Evolutionary conservation across 2,797 vertebrate genomes (phyloP).

Genomic region (Parauchenoglanis ngamensis): DNA sequence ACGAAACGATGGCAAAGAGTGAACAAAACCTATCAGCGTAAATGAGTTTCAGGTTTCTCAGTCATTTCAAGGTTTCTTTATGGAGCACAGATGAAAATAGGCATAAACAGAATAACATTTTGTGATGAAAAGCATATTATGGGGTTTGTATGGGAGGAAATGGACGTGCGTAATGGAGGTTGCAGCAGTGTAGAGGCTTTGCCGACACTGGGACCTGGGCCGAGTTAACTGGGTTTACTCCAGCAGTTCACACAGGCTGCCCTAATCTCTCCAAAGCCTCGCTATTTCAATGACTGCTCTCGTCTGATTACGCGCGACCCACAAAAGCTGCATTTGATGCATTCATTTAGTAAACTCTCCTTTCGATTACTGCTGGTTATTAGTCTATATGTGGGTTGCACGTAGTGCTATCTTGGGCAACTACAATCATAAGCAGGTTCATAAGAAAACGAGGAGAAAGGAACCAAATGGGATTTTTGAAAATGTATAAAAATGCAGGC

Average conservation of each 20-base stretch:
- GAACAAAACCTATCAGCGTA: conserved; percentile 9
- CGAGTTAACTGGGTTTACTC: conserved; percentile 68
- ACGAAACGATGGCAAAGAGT: background rate
- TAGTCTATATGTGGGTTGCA: conserved; percentile 47
- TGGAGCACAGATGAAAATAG: conserved; percentile 25
- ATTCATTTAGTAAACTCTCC: conserved; percentile 70
- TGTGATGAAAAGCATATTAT: conserved; percentile 40
- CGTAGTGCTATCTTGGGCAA: background rate
- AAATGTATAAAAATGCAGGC: conserved; percentile 13
- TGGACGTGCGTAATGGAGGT: conserved; percentile 63
- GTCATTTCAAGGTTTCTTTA: conserved; percentile 25
- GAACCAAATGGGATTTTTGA: background rate
- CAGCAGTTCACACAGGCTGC: conserved; percentile 67
- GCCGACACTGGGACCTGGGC: conserved; percentile 61
- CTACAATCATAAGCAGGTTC: conserved; percentile 45
- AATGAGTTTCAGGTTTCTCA: conserved; percentile 35
- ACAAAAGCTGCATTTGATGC: conserved; percentile 69
- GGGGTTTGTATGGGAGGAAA: conserved; percentile 47
- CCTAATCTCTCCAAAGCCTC: conserved; percentile 75
- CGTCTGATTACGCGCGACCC: conserved; percentile 75
- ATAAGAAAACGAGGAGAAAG: conserved; percentile 8
- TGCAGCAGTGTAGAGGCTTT: conserved; percentile 67
- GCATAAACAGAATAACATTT: background rate
- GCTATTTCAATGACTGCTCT: conserved; percentile 71
- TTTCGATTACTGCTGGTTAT: conserved; percentile 53